Conservation (phyloP, 2,113 vertebrate genomes). For the Emberiza fucata region DNA sequence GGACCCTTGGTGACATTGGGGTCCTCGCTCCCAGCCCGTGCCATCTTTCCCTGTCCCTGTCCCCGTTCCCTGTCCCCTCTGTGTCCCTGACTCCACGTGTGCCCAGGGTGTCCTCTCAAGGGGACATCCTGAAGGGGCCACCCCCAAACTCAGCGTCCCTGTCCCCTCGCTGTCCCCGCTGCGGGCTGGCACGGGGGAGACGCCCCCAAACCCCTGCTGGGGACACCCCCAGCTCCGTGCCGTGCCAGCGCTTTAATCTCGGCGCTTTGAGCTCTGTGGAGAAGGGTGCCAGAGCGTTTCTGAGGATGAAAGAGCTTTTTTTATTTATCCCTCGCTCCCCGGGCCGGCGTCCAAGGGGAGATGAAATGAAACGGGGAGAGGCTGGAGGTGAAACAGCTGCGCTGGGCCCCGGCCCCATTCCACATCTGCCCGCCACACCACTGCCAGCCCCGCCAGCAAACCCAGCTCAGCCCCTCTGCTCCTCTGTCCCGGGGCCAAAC, state of each 20-base stretch:
- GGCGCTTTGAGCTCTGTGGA: background rate
- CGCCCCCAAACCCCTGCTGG: background rate
- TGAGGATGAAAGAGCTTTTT: conserved; percentile 49
- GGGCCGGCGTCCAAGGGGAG: conserved; percentile 28
- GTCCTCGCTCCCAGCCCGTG: accelerated
- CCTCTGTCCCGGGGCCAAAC: background rate
- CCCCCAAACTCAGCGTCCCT: accelerated
- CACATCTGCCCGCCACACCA: background rate
- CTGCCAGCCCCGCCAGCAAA: background rate
- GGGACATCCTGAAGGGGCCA: accelerated
- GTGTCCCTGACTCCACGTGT: accelerated
- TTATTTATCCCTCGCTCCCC: background rate
- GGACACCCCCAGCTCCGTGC: background rate
- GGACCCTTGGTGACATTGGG: background rate
- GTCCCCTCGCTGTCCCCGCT: accelerated
- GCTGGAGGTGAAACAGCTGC: conserved; percentile 53
- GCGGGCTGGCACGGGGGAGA: accelerated
- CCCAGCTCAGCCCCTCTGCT: background rate
- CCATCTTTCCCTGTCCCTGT: background rate
- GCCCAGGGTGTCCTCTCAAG: accelerated
- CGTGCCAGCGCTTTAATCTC: background rate
- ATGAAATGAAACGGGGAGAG: conserved; percentile 46
- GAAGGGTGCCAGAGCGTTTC: conserved; percentile 25
- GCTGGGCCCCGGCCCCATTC: background rate
- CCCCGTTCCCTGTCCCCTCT: accelerated